Conservation (phyloP, 1,140 invertebrate species). For the Ptiloglossa arizonensis region DNA sequence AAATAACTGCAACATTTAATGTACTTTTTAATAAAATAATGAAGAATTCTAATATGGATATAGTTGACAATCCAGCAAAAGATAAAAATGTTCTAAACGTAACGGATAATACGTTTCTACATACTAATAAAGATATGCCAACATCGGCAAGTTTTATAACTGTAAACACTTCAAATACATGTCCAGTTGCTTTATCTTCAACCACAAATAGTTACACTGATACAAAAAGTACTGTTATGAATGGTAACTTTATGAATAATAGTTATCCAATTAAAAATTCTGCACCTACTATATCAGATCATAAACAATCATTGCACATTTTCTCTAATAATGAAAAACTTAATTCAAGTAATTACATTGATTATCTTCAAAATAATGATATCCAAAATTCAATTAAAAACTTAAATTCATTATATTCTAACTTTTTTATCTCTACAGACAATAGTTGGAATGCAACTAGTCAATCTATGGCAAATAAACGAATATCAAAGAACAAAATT, state of each 20-base stretch:
- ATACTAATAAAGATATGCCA: neutral
- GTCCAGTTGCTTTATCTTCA: neutral
- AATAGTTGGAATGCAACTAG: neutral
- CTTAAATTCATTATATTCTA: neutral
- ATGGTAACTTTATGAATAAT: neutral
- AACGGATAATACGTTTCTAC: neutral
- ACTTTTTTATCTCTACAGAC: neutral
- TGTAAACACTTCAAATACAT: neutral
- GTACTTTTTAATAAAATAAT: constrained; percentile 15
- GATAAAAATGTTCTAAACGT: neutral
- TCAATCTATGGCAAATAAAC: neutral
- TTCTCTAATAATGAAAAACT: neutral
- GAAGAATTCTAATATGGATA: neutral
- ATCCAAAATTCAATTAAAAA: neutral
- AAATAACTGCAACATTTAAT: constrained; percentile 7
- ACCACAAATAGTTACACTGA: neutral
- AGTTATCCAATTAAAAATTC: neutral
- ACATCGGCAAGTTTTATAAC: neutral
- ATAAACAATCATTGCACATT: neutral
- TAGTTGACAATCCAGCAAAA: neutral
- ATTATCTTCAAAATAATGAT: neutral
- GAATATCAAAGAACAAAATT: no score
- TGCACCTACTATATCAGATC: neutral
- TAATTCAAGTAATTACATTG: neutral
- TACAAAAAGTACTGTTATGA: neutral